These are phyloP conservation scores for Acanthiza pusilla DNA, from an alignment of 2,797 vertebrate genomes.

Conservation along the genomic window DNA sequence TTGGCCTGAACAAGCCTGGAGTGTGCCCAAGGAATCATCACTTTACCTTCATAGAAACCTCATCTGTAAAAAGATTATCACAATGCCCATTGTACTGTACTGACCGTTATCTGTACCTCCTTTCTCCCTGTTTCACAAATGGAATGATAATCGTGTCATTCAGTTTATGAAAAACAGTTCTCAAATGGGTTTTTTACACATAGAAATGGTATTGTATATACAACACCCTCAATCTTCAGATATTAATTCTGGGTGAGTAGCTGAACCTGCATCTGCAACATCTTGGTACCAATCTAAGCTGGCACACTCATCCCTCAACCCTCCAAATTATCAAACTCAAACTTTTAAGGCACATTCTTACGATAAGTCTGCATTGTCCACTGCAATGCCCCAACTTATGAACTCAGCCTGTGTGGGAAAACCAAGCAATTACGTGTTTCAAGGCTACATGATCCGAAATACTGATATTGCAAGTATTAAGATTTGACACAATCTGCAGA, in stretches of 20 bases:
- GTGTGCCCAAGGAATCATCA: neutral
- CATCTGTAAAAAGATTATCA: neutral
- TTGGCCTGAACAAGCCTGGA: neutral
- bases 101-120: neutral
- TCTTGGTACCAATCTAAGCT: neutral
- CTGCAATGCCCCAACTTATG: neutral
- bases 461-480: neutral
- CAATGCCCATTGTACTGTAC: neutral
- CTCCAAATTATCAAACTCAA: neutral
- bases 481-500: neutral
- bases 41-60: neutral
- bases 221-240: neutral
- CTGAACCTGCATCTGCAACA: neutral
- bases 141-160: neutral
- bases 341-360: neutral
- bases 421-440: neutral
- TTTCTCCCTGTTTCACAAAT: neutral
- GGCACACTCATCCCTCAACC: neutral
- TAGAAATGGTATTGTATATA: neutral
- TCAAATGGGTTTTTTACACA: neutral
- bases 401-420: neutral
- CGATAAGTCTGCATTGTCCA: neutral
- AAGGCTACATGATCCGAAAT: neutral
- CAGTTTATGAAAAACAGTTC: neutral
- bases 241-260: neutral